Conservation (phyloP, 2,113 vertebrate species). For the Pyrgilauda ruficollis region DNA sequence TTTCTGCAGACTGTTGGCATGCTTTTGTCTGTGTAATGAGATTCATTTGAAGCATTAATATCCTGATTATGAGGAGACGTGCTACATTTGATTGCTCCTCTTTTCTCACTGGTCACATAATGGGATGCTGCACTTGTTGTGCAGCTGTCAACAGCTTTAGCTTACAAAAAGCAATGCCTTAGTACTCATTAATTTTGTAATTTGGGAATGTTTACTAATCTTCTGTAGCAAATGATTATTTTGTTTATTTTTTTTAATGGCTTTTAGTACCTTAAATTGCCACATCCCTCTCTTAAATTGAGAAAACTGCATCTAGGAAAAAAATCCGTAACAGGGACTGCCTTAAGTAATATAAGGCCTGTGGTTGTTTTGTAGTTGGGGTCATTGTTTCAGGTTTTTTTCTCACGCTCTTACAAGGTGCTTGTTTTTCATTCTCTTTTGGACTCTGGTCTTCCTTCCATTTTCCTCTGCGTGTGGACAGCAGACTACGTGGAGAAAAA, state of each 20-base stretch:
- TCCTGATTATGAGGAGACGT: background rate
- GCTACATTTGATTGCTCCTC: background rate
- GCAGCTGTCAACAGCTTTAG: background rate
- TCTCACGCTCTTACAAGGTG: background rate
- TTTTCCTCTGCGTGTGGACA: background rate
- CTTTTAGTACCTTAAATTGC: slow-evolving; percentile 16
- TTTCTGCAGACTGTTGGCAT: background rate
- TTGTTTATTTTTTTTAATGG: background rate
- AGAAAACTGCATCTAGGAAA: background rate
- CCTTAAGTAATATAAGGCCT: background rate
- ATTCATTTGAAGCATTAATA: background rate
- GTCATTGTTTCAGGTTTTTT: background rate
- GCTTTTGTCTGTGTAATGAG: background rate
- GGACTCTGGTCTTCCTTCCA: background rate
- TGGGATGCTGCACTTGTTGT: background rate
- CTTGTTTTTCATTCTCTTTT: background rate
- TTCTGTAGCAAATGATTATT: slow-evolving; percentile 13
- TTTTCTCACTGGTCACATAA: slow-evolving; percentile 43
- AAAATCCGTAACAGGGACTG: background rate
- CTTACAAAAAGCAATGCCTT: slow-evolving; percentile 1
- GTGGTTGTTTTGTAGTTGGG: background rate
- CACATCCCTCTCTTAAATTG: background rate
- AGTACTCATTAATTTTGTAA: slow-evolving; percentile 44
- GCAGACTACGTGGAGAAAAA: background rate
- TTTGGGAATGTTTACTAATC: slow-evolving; percentile 42